phyloP scores from a whole-genome alignment of 2,113 vertebrate species.

The Craseonycteris thonglongyai region DNA sequence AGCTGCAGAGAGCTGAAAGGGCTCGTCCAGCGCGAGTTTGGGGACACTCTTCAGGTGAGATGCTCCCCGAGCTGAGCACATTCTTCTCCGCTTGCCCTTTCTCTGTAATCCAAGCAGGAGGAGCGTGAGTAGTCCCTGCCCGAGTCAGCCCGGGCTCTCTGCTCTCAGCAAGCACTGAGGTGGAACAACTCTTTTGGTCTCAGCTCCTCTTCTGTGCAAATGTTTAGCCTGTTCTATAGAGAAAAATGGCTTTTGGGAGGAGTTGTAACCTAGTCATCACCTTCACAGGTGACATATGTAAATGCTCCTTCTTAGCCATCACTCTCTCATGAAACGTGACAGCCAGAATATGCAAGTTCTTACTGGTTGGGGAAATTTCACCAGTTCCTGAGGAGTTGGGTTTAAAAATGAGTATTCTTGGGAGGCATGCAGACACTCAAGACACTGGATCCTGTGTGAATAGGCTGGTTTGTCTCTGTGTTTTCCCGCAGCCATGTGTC shows the following conservation, averaged over 20 bases:
- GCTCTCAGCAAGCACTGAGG: background rate
- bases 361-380: background rate
- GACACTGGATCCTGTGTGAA: background rate
- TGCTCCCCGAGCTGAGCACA: background rate
- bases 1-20: slow-evolving; percentile 30
- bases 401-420: background rate
- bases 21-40: slow-evolving; percentile 48
- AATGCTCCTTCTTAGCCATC: background rate
- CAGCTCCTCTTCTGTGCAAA: background rate
- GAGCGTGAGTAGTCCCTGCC: background rate
- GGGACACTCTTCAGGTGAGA: slow-evolving; percentile 57
- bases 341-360: background rate
- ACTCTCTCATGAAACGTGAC: background rate
- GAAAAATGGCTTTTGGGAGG: background rate
- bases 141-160: background rate
- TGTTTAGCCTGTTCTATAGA: background rate
- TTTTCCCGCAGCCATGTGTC: slow-evolving; percentile 34
- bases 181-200: background rate
- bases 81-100: background rate
- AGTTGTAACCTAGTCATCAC: background rate
- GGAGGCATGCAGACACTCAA: background rate
- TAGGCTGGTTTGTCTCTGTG: slow-evolving; percentile 8
- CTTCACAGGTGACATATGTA: background rate
- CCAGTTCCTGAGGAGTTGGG: background rate
- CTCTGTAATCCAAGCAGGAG: background rate